Conservation (phyloP, 2,797 vertebrate species). For the Diplodus sargus region DNA sequence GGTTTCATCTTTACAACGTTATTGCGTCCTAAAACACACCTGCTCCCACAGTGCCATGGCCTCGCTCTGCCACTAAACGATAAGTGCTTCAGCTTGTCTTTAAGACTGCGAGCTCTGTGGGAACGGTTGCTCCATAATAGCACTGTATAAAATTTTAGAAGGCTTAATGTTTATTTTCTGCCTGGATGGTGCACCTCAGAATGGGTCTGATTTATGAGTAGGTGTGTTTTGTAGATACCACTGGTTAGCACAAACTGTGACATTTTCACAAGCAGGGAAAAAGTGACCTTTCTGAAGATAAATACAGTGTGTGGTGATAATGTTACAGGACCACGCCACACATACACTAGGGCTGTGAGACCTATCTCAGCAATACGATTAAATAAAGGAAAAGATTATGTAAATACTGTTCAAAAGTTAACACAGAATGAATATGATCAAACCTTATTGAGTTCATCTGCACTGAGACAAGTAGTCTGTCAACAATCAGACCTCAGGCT, state of each 20-base stretch:
- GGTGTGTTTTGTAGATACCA: not conserved
- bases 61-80: slow-evolving; percentile 55
- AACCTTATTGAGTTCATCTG: not conserved
- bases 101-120: slow-evolving; percentile 45
- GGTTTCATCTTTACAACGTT: slow-evolving; percentile 67
- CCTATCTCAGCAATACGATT: not conserved
- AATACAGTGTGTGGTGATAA: not conserved
- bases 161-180: slow-evolving; percentile 58
- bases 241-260: not conserved
- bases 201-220: slow-evolving; percentile 14
- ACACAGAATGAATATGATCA: not conserved
- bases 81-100: slow-evolving; percentile 64
- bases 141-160: slow-evolving; percentile 47
- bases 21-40: slow-evolving; percentile 80
- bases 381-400: no score
- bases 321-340: not conserved
- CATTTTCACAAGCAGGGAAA: slow-evolving; percentile 21
- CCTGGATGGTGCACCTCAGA: slow-evolving; percentile 27
- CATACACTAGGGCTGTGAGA: not conserved
- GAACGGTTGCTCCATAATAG: slow-evolving; percentile 53
- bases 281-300: slow-evolving; percentile 22
- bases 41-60: slow-evolving; percentile 65
- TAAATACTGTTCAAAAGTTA: slow-evolving; percentile 3
- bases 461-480: slow-evolving; percentile 2
- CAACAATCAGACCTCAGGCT: not conserved